A percentile compares a stretch with the other conserved stretches of the same genome.
Conservation (phyloP, 2,888 invertebrate genomes). For the Gerris lacustris region DNA sequence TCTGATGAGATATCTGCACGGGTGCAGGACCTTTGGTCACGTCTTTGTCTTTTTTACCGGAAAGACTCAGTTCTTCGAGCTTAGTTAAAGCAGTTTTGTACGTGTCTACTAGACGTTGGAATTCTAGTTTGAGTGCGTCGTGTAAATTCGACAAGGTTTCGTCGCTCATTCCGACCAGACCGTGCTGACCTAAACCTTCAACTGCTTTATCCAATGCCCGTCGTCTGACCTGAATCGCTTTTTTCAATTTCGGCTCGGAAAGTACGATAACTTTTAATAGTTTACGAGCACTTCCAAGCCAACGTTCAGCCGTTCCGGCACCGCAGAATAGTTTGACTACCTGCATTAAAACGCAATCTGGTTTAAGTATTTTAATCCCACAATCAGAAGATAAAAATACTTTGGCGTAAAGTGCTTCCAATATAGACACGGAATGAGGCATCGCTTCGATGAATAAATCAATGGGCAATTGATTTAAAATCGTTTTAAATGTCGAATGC, state of each 20-base stretch:
- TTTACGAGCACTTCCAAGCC: slow-evolving; percentile 38
- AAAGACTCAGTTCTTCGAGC: slow-evolving; percentile 58
- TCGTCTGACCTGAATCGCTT: slow-evolving; percentile 53
- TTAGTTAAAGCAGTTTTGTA: slow-evolving; percentile 79
- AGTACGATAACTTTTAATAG: slow-evolving; percentile 41
- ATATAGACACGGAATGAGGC: slow-evolving; percentile 72
- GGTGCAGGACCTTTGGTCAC: slow-evolving; percentile 49
- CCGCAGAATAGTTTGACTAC: slow-evolving; percentile 62
- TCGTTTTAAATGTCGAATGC: slow-evolving; percentile 60
- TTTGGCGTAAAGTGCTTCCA: slow-evolving; percentile 64
- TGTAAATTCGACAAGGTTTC: slow-evolving; percentile 53
- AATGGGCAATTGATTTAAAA: slow-evolving; percentile 50
- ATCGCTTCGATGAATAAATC: slow-evolving; percentile 79
- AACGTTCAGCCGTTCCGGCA: slow-evolving; percentile 34
- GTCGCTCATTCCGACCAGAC: slow-evolving; percentile 50
- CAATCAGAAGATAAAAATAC: slow-evolving; percentile 39
- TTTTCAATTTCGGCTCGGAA: slow-evolving; percentile 43
- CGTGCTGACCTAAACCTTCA: slow-evolving; percentile 77
- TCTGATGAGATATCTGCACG: slow-evolving; percentile 76
- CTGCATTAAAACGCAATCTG: slow-evolving; percentile 71
- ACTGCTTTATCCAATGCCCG: slow-evolving; percentile 71
- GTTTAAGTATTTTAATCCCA: slow-evolving; percentile 38
- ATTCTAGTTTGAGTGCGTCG: slow-evolving; percentile 65
- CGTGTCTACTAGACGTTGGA: slow-evolving; percentile 69
- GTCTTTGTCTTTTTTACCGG: slow-evolving; percentile 38